phyloP scores from a whole-genome alignment of 2,797 vertebrate genomes.

The Balearica regulorum region DNA sequence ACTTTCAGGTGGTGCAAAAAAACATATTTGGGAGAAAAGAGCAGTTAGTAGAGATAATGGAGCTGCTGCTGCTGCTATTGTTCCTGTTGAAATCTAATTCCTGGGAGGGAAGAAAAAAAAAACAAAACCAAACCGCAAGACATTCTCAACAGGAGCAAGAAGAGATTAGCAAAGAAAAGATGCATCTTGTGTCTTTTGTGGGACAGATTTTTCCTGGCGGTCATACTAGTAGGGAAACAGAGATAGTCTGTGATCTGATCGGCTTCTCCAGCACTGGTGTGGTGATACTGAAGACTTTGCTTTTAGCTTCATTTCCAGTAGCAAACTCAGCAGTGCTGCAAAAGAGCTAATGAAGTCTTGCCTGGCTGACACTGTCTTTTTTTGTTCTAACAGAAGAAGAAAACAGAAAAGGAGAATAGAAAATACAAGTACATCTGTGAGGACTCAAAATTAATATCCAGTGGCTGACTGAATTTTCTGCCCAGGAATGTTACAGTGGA shows the following conservation, averaged over 20 bases:
- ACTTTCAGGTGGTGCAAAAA: not conserved
- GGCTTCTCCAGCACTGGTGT: not conserved
- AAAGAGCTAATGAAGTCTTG: not conserved
- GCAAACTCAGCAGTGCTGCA: not conserved
- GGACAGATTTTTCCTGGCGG: not conserved
- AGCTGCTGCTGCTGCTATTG: not conserved
- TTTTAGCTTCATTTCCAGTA: not conserved
- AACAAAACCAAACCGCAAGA: not conserved
- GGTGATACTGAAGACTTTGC: not conserved
- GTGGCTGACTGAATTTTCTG: not conserved
- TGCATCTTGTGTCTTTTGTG: not conserved
- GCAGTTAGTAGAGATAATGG: not conserved
- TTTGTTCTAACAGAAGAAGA: not conserved
- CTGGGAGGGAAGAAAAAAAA: not conserved
- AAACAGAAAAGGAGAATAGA: not conserved
- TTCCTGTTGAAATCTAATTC: slow-evolving; percentile 2
- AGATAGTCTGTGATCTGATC: not conserved
- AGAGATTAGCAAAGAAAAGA: not conserved
- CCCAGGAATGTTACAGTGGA: not conserved
- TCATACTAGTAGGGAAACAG: not conserved
- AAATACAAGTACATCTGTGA: not conserved
- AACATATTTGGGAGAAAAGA: not conserved
- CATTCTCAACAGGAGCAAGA: not conserved
- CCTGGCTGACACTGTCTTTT: not conserved
- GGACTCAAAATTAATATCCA: not conserved